Evolutionary conservation across 2,888 invertebrate species (phyloP).

Genomic region (Minunthozetes semirufus): DNA sequence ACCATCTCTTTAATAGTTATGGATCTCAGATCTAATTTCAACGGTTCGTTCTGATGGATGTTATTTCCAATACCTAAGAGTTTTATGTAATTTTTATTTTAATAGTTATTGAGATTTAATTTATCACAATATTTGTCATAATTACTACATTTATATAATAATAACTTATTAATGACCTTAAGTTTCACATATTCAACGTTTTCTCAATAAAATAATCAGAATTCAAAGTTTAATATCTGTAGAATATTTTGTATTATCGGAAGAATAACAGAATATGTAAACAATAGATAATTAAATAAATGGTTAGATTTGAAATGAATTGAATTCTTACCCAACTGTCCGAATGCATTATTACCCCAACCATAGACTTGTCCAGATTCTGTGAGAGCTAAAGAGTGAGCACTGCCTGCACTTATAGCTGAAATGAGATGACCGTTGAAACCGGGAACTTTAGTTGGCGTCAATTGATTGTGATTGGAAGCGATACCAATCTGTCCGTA

Average conservation of each 20-base stretch:
- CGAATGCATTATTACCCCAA: constrained; percentile 33
- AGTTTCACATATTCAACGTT: too few species aligned
- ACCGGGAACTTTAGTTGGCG: constrained; percentile 23
- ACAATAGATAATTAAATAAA: neutral
- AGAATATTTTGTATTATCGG: too few species aligned
- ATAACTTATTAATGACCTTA: too few species aligned
- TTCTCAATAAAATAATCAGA: too few species aligned
- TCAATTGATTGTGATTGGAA: constrained; percentile 30
- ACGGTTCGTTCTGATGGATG: constrained; percentile 23
- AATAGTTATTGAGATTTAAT: neutral
- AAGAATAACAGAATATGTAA: neutral
- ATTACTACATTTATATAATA: too few species aligned
- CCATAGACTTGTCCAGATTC: constrained; percentile 25
- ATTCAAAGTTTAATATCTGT: too few species aligned
- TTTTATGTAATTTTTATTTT: too few species aligned
- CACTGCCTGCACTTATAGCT: constrained; percentile 22
- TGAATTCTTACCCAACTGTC: constrained; percentile 10
- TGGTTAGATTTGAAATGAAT: too few species aligned
- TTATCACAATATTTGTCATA: too few species aligned
- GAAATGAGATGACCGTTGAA: constrained; percentile 12
- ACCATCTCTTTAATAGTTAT: constrained; percentile 18
- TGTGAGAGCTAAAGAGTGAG: constrained; percentile 31
- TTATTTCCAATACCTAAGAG: constrained; percentile 29
- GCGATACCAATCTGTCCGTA: constrained; percentile 36
- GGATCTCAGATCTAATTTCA: neutral